Percentiles rank a stretch among this genome's conserved stretches.
Conservation (phyloP, 1,140 invertebrate species). For the Zaprionus inermis region DNA sequence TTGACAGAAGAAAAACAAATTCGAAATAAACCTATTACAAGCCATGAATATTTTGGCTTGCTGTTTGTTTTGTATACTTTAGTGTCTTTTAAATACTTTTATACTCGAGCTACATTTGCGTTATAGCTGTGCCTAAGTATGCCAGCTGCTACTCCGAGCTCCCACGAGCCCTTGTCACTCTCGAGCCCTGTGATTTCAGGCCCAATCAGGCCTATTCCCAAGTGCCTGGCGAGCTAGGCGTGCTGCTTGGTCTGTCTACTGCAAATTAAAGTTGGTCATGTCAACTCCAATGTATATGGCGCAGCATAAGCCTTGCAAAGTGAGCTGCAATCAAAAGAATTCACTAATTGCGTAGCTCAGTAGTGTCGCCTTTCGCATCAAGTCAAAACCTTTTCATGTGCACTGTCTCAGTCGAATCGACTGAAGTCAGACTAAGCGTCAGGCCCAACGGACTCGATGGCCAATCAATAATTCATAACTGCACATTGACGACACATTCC, state of each 20-base stretch:
- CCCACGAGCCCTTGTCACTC: background rate
- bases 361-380: too few relatives aligned
- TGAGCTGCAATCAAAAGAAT: constrained; percentile 3
- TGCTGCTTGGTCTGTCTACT: background rate
- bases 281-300: constrained; percentile 18
- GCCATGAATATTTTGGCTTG: too few relatives aligned
- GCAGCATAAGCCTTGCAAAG: constrained; percentile 18
- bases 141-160: background rate
- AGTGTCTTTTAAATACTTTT: too few relatives aligned
- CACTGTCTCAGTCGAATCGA: background rate
- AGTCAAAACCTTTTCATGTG: background rate
- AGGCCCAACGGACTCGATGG: constrained; percentile 31
- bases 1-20: too few relatives aligned
- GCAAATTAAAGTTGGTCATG: background rate
- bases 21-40: too few relatives aligned
- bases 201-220: background rate
- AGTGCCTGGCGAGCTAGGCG: background rate
- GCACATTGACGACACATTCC: constrained; percentile 69
- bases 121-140: too few relatives aligned
- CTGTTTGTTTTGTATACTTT: too few relatives aligned
- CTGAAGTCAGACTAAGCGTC: constrained; percentile 50
- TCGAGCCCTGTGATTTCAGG: too few relatives aligned
- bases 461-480: constrained; percentile 80
- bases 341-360: constrained; percentile 25
- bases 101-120: too few relatives aligned